These are phyloP conservation scores for Emydura subglobosa DNA, from an alignment of 2,113 vertebrate species.

Conservation along the genomic window DNA sequence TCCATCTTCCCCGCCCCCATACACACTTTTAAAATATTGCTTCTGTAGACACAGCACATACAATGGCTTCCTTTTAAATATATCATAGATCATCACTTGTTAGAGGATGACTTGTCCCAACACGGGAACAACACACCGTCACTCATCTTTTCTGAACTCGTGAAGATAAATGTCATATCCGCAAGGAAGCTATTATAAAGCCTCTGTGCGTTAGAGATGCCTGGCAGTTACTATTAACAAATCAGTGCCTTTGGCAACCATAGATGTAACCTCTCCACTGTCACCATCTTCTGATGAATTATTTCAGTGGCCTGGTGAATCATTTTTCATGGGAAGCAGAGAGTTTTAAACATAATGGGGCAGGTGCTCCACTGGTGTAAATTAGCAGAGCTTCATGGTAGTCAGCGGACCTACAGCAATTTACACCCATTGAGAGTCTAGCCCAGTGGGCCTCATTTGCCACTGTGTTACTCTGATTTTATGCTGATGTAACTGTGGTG, in stretches of 20 bases:
- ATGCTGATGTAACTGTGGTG: background rate
- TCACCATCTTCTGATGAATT: background rate
- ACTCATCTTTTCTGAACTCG: conserved; percentile 27
- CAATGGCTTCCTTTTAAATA: conserved; percentile 38
- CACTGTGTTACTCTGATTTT: background rate
- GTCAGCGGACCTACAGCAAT: background rate
- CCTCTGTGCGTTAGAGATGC: conserved; percentile 1
- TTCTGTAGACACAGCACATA: conserved; percentile 55
- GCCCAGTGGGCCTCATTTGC: background rate
- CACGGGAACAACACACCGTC: conserved; percentile 49
- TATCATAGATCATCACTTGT: conserved; percentile 50
- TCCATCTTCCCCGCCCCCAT: background rate
- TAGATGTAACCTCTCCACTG: background rate
- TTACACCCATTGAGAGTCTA: background rate
- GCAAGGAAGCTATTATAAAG: conserved; percentile 1
- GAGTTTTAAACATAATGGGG: background rate
- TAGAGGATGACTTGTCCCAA: conserved; percentile 65
- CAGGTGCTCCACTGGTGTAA: background rate
- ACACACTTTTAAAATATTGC: conserved; percentile 8
- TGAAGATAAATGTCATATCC: conserved; percentile 12
- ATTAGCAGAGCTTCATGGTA: background rate
- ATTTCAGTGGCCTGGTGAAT: background rate
- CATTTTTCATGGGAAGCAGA: background rate
- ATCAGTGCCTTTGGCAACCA: background rate
- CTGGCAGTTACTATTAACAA: background rate